phyloP scores from a whole-genome alignment of 1,140 invertebrate species.

The Micrasema longulum region DNA sequence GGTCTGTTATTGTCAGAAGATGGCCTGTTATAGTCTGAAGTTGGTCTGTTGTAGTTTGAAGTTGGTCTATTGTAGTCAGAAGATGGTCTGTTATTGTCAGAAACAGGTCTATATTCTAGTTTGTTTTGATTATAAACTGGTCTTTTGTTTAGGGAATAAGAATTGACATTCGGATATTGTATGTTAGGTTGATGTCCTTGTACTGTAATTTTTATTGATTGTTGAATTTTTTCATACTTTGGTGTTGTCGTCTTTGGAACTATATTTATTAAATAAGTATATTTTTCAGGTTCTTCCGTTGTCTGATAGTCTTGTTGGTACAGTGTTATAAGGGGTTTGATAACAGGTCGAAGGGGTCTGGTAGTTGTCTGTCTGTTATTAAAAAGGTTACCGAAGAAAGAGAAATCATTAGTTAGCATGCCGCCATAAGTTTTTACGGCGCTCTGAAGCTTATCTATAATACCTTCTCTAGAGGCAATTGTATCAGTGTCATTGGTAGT shows the following conservation, averaged over 20 bases:
- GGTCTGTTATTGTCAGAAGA: too few relatives aligned
- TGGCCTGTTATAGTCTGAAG: too few relatives aligned
- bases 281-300: slow-evolving; percentile 43
- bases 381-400: slow-evolving; percentile 47
- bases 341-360: slow-evolving; percentile 35
- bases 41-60: too few relatives aligned
- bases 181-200: slow-evolving; percentile 44
- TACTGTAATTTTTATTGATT: slow-evolving; percentile 52
- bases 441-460: slow-evolving; percentile 21
- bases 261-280: slow-evolving; percentile 52
- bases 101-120: slow-evolving; percentile 49
- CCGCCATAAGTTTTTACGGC: slow-evolving; percentile 47
- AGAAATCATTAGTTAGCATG: slow-evolving; percentile 44
- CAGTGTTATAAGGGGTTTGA: slow-evolving; percentile 44
- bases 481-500: background rate
- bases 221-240: slow-evolving; percentile 43
- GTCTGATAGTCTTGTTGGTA: slow-evolving; percentile 30
- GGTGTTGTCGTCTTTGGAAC: slow-evolving; percentile 52
- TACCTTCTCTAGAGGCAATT: background rate
- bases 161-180: slow-evolving; percentile 22
- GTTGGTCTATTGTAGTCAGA: background rate
- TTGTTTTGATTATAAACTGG: slow-evolving; percentile 52
- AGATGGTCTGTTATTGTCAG: slow-evolving; percentile 19
- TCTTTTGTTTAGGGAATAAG: slow-evolving; percentile 46
- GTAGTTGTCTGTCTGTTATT: slow-evolving; percentile 37